A percentile compares a stretch with the other conserved stretches of the same genome.
Conservation (phyloP, 1,140 invertebrate genomes). For the Calosoma granatense region DNA sequence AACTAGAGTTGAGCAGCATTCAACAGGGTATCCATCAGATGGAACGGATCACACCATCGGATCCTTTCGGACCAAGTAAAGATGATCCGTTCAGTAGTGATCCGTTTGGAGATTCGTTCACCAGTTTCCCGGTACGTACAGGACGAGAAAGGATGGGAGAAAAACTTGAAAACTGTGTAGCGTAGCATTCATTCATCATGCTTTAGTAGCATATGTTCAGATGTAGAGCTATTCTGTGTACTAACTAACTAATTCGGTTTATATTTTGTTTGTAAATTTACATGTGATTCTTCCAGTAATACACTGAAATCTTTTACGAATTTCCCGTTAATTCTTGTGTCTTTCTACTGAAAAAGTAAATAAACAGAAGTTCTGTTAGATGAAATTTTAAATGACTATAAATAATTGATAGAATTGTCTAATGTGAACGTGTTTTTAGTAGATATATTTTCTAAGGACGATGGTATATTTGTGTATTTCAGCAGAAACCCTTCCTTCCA, state of each 20-base stretch:
- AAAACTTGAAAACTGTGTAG: background rate
- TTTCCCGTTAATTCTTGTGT: no score
- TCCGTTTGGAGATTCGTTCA: constrained; percentile 75
- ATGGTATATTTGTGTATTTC: background rate
- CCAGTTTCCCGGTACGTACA: constrained; percentile 45
- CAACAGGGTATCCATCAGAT: constrained; percentile 81
- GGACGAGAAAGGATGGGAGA: background rate
- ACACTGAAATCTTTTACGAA: no score
- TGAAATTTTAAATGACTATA: no score
- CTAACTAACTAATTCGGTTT: no score
- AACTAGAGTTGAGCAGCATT: constrained; percentile 83
- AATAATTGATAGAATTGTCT: no score
- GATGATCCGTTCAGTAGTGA: constrained; percentile 49
- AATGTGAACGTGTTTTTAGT: background rate
- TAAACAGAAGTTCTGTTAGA: no score
- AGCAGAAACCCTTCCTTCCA: constrained; percentile 44
- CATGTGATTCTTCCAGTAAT: no score
- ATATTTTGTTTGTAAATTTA: no score
- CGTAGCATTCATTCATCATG: background rate
- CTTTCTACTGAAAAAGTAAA: no score
- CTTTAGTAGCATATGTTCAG: no score
- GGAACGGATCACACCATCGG: constrained; percentile 72
- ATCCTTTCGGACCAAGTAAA: constrained; percentile 41
- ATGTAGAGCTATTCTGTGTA: background rate
- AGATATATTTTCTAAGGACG: background rate